Evolutionary conservation across 2,113 vertebrate species (phyloP).

Genomic region (Leucopternis melanops): DNA sequence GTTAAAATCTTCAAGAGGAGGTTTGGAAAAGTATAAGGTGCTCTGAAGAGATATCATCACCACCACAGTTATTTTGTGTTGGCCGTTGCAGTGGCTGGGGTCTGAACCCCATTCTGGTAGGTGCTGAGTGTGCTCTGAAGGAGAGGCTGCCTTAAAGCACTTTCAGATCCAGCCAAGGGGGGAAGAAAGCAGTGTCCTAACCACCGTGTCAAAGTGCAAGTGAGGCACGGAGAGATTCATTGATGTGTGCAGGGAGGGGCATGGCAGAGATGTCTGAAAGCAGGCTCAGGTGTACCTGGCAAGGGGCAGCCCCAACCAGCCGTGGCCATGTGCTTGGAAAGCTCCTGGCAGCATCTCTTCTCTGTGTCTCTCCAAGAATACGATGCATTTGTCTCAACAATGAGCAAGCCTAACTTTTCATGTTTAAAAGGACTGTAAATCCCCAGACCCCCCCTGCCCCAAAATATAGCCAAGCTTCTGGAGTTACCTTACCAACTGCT

Average conservation of each 20-base stretch:
- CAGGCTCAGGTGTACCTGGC: not conserved
- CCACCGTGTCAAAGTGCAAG: not conserved
- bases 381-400: not conserved
- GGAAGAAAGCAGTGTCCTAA: not conserved
- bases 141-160: not conserved
- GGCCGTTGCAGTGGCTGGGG: not conserved
- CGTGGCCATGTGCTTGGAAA: accelerated
- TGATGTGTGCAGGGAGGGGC: not conserved
- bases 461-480: not conserved
- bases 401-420: not conserved
- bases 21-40: not conserved
- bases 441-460: accelerated
- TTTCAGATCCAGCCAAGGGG: not conserved
- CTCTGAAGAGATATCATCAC: not conserved
- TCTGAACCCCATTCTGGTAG: not conserved
- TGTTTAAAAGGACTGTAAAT: not conserved
- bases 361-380: not conserved
- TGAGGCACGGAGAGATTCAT: not conserved
- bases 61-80: not conserved
- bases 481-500: not conserved
- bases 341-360: not conserved
- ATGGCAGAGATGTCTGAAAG: not conserved
- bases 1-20: not conserved
- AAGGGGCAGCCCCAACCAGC: not conserved
- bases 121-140: not conserved